Base-by-base conservation (phyloP, 2,888 invertebrate species). In the Oasisia sp. region DNA sequence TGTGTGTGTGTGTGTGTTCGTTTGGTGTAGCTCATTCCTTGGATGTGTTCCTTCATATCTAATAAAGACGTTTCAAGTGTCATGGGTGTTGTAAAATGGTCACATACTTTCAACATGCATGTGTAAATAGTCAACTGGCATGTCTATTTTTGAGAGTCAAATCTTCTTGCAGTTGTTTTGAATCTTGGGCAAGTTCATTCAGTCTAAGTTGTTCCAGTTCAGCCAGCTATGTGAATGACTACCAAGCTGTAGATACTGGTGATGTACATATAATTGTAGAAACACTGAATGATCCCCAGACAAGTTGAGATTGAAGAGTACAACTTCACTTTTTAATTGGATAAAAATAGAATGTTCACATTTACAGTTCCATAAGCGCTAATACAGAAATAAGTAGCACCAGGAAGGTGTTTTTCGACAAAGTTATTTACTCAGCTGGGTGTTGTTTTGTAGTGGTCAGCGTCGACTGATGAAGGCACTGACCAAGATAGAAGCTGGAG, bases 391-490 rank as follows among this genome's bases (percentile, higher is more conserved):
- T 27, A 74, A 14, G 27, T 50, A 50, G 27, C n/a, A 74, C n/a
- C 19, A 19, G 74, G n/a, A 19, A 19, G 5, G 19, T 27, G 27
- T 74, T 74, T 19, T 74, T 74, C 0, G 19, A 27, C 19, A 74
- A 74, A 74, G 74, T 5, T n/a, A 27, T 74, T 74, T 74, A 74
- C n/a, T n/a, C 5, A 74, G n/a, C 74, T 74, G 50, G 8, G n/a
- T 91, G 44, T 38, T 38, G 38, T 19, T 92, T 93, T 93, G 19
- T 93, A 96, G 96, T 92, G 95, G 95, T 90, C 96, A 96, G 94
- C 94, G 94, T 91, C 94, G 94, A 90, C 93, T 96, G 27, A 93
- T 96, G 91, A 95, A 94, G 92, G 95, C 95, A 91, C 92, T 96
- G 91, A 94, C 95, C 8, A 94, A 95, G 92, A 94, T 96, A 45